Evolutionary conservation across 2,113 vertebrate species (phyloP), one percentile per base, ranked within the genome.

Genomic region (Gymnocephalus cernua): DNA sequence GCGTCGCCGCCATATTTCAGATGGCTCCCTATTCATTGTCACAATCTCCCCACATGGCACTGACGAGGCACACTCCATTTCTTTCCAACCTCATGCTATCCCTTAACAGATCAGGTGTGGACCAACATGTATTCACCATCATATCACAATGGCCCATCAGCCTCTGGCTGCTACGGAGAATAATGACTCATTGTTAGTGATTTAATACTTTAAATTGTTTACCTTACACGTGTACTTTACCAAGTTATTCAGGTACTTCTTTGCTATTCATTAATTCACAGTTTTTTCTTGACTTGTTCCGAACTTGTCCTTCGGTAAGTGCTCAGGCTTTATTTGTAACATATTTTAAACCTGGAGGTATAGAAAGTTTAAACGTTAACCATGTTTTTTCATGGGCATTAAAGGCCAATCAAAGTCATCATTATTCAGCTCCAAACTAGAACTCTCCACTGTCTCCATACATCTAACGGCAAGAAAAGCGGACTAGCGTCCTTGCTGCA

Each of bases 361-460:
- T 41, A 41, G 9, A 11, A 41, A 41, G 38, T 41, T 41, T 41
- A 41, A 57, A 62, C 45, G 23, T 38, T 35, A 4, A 19, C 2
- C 29, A 45, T 45, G 16, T 51, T 65, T 51, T 50, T 61, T 15
- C 14, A 44, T 21, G 44, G 19, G 19, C 25, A 15, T 63, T 15
- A 45, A 59, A 66, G 7, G 32, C 35, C 61, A 63, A 54, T 64
- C 25, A 9, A 56, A 56, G 45, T 35, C 2, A 18, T 29, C 7
- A 62, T 54, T 63, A 29, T 57, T 59, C 16, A 32, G 16, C 29
- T 51, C 19, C 18, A 23, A 57, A 12, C 35, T 27, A 18, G 47
- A 80, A 25, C 41, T 68, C 74, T 38, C 14, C 38, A 41, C 70
- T 65, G 81, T 86, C 83, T n/a, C 32, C 44, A 75, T 6, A 4